Base-by-base conservation (phyloP, 1,140 invertebrate genomes). In the Mercenaria mercenaria region DNA sequence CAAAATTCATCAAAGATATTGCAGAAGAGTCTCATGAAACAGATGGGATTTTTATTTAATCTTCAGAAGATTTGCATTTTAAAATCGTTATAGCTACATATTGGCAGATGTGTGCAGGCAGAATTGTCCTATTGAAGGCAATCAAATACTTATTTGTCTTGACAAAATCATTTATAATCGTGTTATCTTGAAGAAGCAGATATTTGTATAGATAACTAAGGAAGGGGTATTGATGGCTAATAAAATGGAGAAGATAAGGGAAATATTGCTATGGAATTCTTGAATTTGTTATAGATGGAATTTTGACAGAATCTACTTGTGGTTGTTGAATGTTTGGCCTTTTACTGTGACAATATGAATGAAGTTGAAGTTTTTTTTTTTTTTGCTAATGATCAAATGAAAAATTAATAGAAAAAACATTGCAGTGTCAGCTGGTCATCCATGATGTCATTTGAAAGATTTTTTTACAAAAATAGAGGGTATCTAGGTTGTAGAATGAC, bases 1-100 rank as follows among this genome's bases (percentile, higher is more conserved):
- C 1, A 64, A 64, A 64, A 64, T 64, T 29, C 59, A 64, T 64
- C 59, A 29, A 64, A 64, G 59, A 64, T 64, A n/a, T 64, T 64
- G 26, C 1, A 64, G 15, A 15, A 64, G n/a, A 15, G 26, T 8
- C 4, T 29, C 59, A 26, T 11, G 8, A 1, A 64, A 64, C 59
- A 64, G 59, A 64, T 64, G 59, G n/a, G 59, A 26, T 64, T 64
- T 64, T 26, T 64, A 10, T 64, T 64, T 29, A 64, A 64, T 64
- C 43, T 47, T 47, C n/a, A 64, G 20, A 10, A 64, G n/a, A 64
- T 64, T 64, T 64, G 59, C 59, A 64, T 64, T 64, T 64, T 26
- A 64, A 64, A 64, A 11, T 4, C 59, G 29, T 64, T 64, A 29
- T 29, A 64, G 59, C 26, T 29, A 6, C 59, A 26, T 64, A 64